Evolutionary conservation across 2,113 vertebrate species (phyloP), one percentile per base, ranked within the genome.

Genomic region (Mormyrus iriodes): DNA sequence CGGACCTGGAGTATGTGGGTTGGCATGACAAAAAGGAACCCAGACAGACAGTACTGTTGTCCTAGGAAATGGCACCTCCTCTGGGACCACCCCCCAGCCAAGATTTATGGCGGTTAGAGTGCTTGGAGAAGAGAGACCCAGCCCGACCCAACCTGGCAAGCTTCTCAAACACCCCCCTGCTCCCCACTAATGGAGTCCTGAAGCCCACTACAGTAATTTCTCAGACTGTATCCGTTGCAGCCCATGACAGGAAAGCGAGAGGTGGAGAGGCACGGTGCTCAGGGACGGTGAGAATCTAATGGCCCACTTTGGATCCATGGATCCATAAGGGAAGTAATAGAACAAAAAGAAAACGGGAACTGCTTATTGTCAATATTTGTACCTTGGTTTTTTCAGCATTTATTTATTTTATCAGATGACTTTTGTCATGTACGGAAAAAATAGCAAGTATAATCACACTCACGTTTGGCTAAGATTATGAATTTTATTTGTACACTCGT

Each of bases 301-400:
- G 92, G 92, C n/a, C 93, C 94, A 91, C 93, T 93, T 95, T 96
- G 96, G 95, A 94, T 93, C n/a, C n/a, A n/a, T 61, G 92, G 92
- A 90, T 90, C 92, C 91, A 89, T 90, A 90, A 89, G 92, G 79
- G 91, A 90, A 91, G 92, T 92, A 90, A 91, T 91, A 91, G 49
- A 73, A 92, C 89, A 91, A 90, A 89, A 93, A 93, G 92, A 90
- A 93, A 91, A 93, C 84, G 91, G 93, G 15, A 69, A 10, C 65
- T 73, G 10, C n/a, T 39, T 39, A 76, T 4, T 39, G 48, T 82
- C 55, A 19, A 44, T 82, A 53, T 76, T 44, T 76, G 65, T 24
- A 15, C n/a, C 42, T 12, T 42, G 27, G n/a, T n/a, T 51, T 79
- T n/a, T 53, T 53, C 46, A 24, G 39, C 73, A 42, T 53, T 39